Percentiles rank a stretch among this genome's conserved stretches.
phyloP scores from a whole-genome alignment of 2,888 invertebrate species.

The Callyntrura sp. region DNA sequence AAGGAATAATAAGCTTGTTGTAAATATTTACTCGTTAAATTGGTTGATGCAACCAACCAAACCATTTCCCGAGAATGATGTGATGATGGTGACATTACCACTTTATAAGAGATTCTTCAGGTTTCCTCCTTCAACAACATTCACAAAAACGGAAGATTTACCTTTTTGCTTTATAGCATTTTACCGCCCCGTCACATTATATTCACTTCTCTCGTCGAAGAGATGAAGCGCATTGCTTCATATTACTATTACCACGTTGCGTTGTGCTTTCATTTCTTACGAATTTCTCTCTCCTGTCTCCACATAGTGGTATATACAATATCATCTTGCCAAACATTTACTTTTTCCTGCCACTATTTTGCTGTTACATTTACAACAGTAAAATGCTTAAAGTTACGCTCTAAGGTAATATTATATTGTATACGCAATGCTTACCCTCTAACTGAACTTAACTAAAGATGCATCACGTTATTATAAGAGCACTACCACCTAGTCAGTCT shows the following conservation, averaged over 20 bases:
- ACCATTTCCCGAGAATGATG: constrained; percentile 74
- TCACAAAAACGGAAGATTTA: constrained; percentile 75
- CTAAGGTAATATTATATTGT: neutral
- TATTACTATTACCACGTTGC: neutral
- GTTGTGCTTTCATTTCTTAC: constrained; percentile 63
- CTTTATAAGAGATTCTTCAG: constrained; percentile 79
- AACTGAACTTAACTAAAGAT: neutral
- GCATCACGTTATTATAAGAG: neutral
- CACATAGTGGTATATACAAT: neutral
- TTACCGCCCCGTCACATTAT: constrained; percentile 68
- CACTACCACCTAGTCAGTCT: neutral
- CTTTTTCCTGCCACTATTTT: neutral
- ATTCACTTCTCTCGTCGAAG: constrained; percentile 16
- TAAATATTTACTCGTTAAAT: constrained; percentile 80
- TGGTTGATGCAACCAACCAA: constrained; percentile 78
- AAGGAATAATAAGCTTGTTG: constrained; percentile 78
- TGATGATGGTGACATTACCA: constrained; percentile 79
- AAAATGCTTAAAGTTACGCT: neutral
- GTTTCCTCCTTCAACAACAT: constrained; percentile 77
- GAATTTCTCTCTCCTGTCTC: neutral
- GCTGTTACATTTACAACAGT: constrained; percentile 55
- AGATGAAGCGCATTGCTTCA: constrained; percentile 52
- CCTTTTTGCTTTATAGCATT: constrained; percentile 76
- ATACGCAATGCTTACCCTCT: neutral
- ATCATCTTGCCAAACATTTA: constrained; percentile 68